Percentiles rank a stretch among this genome's conserved stretches.
These are phyloP conservation scores for Cynopterus sphinx DNA, from an alignment of 2,797 vertebrate species.

Conservation along the genomic window DNA sequence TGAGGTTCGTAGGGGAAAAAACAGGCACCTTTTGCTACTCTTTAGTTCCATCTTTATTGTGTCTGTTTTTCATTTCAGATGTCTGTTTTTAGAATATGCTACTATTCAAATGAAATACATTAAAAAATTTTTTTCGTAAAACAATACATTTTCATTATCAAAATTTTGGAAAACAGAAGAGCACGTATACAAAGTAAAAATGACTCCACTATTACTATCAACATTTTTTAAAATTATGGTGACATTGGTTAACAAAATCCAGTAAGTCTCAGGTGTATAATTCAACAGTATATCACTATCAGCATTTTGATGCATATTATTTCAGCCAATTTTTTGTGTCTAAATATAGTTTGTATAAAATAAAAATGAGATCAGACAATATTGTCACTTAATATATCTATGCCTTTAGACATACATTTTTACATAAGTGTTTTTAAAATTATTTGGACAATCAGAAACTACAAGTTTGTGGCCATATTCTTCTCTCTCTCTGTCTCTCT, in stretches of 20 bases:
- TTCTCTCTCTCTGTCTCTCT: neutral
- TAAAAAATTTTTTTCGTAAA: neutral
- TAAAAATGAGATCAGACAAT: neutral
- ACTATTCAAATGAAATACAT: neutral
- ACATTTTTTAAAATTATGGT: neutral
- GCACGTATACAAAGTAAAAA: neutral
- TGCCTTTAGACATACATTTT: neutral
- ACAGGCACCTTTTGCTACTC: neutral
- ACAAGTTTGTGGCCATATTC: neutral
- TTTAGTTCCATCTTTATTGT: neutral
- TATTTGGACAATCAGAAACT: neutral
- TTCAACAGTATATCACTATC: neutral
- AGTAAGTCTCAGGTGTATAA: no score
- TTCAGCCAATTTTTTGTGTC: neutral
- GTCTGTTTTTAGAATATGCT: neutral
- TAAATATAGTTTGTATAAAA: neutral
- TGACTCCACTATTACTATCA: neutral
- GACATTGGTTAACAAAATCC: no score
- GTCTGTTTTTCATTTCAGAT: neutral
- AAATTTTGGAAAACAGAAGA: slow-evolving; percentile 16
- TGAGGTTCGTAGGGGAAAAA: neutral
- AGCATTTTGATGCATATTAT: neutral
- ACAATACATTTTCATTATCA: neutral
- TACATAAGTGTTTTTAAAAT: neutral
- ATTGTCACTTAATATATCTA: neutral